Evolutionary conservation across 1,140 invertebrate species (phyloP).

Genomic region (Scaptodrosophila lebanonensis): DNA sequence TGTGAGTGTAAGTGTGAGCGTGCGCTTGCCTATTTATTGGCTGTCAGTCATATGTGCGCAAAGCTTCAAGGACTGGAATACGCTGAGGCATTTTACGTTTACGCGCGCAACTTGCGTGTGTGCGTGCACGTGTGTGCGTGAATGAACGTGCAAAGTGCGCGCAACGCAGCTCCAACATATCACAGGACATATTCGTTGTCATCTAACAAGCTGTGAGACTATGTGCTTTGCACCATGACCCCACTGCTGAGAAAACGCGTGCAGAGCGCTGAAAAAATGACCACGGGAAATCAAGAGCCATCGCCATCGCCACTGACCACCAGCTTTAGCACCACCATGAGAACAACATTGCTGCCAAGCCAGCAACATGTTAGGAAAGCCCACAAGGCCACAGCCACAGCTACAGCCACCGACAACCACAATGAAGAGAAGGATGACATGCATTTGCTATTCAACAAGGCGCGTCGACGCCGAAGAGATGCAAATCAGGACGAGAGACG

Average conservation of each 20-base stretch:
- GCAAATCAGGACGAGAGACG: background rate
- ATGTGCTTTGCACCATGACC: no score
- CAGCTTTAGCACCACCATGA: no score
- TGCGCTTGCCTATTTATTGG: background rate
- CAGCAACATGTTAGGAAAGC: no score
- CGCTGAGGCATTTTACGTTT: conserved; percentile 64
- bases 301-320: conserved; percentile 2
- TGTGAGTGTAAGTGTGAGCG: conserved; percentile 1
- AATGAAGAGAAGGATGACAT: no score
- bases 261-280: no score
- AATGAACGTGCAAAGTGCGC: conserved; percentile 67
- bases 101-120: conserved; percentile 64
- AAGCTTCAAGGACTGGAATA: conserved; percentile 68
- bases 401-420: conserved; percentile 23
- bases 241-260: no score
- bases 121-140: conserved; percentile 35
- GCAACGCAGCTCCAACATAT: no score
- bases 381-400: no score
- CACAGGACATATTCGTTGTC: conserved; percentile 16
- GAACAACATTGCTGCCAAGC: conserved; percentile 18
- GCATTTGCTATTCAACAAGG: conserved; percentile 61
- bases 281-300: conserved; percentile 3
- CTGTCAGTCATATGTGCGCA: background rate
- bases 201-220: no score
- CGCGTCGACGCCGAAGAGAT: conserved; percentile 54